These are phyloP conservation scores for Scelioninae gen. 1 DNA, from an alignment of 2,888 invertebrate species.

Conservation along the genomic window DNA sequence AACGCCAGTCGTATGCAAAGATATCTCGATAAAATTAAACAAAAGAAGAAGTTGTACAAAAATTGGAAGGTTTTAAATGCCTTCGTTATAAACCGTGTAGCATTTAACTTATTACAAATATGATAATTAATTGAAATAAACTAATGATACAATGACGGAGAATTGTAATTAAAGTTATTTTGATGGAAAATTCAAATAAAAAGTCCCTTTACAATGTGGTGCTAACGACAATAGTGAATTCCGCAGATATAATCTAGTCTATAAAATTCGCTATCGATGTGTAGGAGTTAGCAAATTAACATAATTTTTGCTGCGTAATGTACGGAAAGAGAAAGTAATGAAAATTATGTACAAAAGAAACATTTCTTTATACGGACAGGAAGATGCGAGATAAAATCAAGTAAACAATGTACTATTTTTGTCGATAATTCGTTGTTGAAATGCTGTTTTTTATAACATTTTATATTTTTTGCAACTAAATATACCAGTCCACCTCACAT, in stretches of 20 bases:
- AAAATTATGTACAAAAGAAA: conserved; percentile 51
- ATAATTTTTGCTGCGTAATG: conserved; percentile 53
- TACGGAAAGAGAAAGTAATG: conserved; percentile 64
- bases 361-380: conserved; percentile 36
- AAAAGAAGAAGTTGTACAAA: background rate
- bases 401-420: conserved; percentile 20
- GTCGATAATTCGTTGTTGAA: conserved; percentile 42
- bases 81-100: too few relatives aligned
- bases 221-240: too few relatives aligned
- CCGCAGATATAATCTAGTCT: conserved; percentile 9
- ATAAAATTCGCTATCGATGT: conserved; percentile 15
- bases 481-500: conserved; percentile 79
- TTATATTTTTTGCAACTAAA: conserved; percentile 77
- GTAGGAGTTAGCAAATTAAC: conserved; percentile 50
- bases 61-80: too few relatives aligned
- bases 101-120: too few relatives aligned
- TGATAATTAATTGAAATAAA: too few relatives aligned
- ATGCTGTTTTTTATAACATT: conserved; percentile 19
- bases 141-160: too few relatives aligned
- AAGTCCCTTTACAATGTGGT: too few relatives aligned
- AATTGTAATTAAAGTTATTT: too few relatives aligned
- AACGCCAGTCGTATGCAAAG: too few relatives aligned
- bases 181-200: too few relatives aligned
- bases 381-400: conserved; percentile 40
- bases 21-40: too few relatives aligned